These are phyloP conservation scores for Alauda arvensis DNA, from an alignment of 2,797 vertebrate genomes.

Conservation along the genomic window DNA sequence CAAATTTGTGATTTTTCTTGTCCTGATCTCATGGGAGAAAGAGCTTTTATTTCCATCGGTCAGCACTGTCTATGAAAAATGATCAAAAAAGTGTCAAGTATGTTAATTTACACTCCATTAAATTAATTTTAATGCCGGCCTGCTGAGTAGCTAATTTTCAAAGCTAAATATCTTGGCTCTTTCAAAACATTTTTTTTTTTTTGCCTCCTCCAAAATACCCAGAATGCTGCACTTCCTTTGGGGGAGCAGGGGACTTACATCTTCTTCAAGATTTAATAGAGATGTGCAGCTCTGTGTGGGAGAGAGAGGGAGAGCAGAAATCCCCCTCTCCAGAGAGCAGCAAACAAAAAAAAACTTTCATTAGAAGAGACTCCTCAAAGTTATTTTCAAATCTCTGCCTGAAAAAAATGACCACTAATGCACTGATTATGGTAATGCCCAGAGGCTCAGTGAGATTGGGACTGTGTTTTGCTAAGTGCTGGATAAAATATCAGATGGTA, in stretches of 20 bases:
- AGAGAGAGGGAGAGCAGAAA: not conserved
- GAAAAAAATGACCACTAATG: slow-evolving; percentile 56
- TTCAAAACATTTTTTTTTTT: slow-evolving; percentile 49
- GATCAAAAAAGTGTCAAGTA: slow-evolving; percentile 68
- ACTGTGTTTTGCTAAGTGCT: slow-evolving; percentile 49
- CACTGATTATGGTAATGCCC: slow-evolving; percentile 53
- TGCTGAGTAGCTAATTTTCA: slow-evolving; percentile 71
- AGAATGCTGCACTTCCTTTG: not conserved
- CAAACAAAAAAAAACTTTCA: slow-evolving; percentile 37
- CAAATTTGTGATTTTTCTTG: slow-evolving; percentile 36
- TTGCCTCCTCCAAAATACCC: slow-evolving; percentile 34
- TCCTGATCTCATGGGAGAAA: not conserved
- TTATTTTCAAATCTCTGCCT: slow-evolving; percentile 51
- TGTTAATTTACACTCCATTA: slow-evolving; percentile 74
- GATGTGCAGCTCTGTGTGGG: not conserved
- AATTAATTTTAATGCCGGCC: slow-evolving; percentile 73
- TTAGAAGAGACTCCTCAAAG: slow-evolving; percentile 36
- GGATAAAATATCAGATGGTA: slow-evolving; percentile 35
- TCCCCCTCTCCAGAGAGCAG: not conserved
- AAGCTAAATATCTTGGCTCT: slow-evolving; percentile 62
- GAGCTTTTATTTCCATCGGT: slow-evolving; percentile 48
- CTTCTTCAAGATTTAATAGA: not conserved
- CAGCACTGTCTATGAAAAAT: slow-evolving; percentile 64
- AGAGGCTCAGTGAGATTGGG: not conserved
- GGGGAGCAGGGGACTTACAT: not conserved